Conservation (phyloP, 2,888 invertebrate species). For the Ophion ellenae region DNA sequence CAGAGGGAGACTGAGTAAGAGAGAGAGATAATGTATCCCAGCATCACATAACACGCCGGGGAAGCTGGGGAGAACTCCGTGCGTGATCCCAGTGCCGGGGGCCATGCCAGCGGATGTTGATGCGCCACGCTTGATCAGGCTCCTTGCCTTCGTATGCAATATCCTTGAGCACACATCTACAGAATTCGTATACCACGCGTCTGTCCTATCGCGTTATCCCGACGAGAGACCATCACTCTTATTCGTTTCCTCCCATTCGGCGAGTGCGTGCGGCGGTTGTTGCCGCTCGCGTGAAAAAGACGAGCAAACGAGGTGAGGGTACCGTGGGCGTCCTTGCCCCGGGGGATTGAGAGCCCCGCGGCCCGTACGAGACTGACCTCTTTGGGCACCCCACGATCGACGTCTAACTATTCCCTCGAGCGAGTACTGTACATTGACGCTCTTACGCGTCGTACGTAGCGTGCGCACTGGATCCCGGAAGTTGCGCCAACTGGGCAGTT, state of each 20-base stretch:
- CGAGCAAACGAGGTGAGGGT: slow-evolving; percentile 73
- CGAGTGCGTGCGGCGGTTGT: background rate
- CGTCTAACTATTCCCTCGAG: slow-evolving; percentile 21
- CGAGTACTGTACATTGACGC: slow-evolving; percentile 22
- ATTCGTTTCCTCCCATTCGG: slow-evolving; percentile 1
- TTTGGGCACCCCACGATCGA: slow-evolving; percentile 56
- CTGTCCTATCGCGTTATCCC: slow-evolving; percentile 10
- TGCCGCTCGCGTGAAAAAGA: slow-evolving; percentile 51
- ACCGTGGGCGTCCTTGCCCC: slow-evolving; percentile 80
- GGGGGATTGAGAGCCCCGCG: slow-evolving; percentile 73
- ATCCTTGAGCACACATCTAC: slow-evolving; percentile 24
- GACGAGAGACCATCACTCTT: slow-evolving; percentile 13
- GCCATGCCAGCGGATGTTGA: slow-evolving; percentile 72
- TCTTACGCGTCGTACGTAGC: slow-evolving; percentile 13
- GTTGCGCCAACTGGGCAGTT: slow-evolving; percentile 17
- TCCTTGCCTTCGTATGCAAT: slow-evolving; percentile 20
- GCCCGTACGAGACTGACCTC: slow-evolving; percentile 70
- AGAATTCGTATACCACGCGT: background rate
- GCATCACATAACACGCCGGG: slow-evolving; percentile 47
- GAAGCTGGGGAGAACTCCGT: slow-evolving; percentile 33
- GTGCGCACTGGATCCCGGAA: slow-evolving; percentile 54
- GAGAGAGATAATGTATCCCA: slow-evolving; percentile 32
- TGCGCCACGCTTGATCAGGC: slow-evolving; percentile 60
- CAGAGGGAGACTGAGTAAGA: slow-evolving; percentile 2
- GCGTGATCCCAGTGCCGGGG: slow-evolving; percentile 60